Evolutionary conservation across 1,140 invertebrate species (phyloP).

Genomic region (Orius insidiosus): DNA sequence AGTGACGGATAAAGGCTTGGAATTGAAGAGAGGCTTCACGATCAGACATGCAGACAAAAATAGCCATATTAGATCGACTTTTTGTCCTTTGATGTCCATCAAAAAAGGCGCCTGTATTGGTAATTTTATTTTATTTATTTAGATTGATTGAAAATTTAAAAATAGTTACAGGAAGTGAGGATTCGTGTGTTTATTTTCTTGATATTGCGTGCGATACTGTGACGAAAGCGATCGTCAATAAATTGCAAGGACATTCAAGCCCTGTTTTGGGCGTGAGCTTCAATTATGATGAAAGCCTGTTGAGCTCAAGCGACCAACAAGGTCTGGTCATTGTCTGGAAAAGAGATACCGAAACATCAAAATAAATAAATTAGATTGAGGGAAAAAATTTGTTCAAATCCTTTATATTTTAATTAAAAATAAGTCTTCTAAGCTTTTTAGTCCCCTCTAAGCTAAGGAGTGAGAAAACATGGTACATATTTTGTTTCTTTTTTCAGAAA

Average conservation of each 20-base stretch:
- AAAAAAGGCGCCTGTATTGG: slow-evolving; percentile 58
- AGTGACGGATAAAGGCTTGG: slow-evolving; percentile 42
- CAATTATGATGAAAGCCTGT: slow-evolving; percentile 74
- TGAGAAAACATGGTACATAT: no score
- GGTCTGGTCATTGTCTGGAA: slow-evolving; percentile 75
- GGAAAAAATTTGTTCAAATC: no score
- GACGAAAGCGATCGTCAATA: slow-evolving; percentile 57
- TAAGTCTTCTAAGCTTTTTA: no score
- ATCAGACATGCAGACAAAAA: slow-evolving; percentile 39
- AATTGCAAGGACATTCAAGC: slow-evolving; percentile 65
- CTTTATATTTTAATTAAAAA: no score
- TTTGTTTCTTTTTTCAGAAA: no score
- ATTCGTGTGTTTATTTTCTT: slow-evolving; percentile 69
- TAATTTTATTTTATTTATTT: slow-evolving; percentile 22
- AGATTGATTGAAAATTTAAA: slow-evolving; percentile 20
- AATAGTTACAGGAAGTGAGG: slow-evolving; percentile 70
- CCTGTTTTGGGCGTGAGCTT: slow-evolving; percentile 69
- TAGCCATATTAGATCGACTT: slow-evolving; percentile 45
- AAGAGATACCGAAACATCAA: no score
- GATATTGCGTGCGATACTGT: slow-evolving; percentile 55
- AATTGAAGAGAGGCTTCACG: slow-evolving; percentile 43
- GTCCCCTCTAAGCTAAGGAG: no score
- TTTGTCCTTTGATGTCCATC: slow-evolving; percentile 73
- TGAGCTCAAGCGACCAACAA: slow-evolving; percentile 67
- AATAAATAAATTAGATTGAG: no score